These are phyloP conservation scores for Propithecus perrieri DNA, from an alignment of 2,797 vertebrate species.

Conservation along the genomic window DNA sequence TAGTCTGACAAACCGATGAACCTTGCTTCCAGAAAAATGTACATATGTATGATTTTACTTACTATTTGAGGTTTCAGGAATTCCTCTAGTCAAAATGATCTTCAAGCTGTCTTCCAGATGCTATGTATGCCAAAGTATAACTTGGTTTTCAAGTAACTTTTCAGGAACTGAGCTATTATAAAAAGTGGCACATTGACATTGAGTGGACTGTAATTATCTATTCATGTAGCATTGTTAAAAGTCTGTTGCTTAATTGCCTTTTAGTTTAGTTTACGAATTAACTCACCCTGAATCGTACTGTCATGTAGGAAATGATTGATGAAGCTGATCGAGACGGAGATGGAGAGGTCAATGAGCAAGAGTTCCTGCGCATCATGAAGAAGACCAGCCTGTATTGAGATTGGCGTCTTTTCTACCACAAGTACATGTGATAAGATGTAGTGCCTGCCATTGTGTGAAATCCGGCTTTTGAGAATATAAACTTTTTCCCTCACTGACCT, in stretches of 20 bases:
- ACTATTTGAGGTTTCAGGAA: background rate
- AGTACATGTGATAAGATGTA: background rate
- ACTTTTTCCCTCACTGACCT: background rate
- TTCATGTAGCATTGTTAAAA: background rate
- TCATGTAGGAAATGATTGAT: constrained; percentile 95
- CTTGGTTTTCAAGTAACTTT: background rate
- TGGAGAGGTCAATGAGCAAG: constrained; percentile 95
- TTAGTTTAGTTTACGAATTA: background rate
- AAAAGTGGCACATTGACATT: background rate
- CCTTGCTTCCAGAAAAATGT: background rate
- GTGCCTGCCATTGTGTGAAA: constrained; percentile 31
- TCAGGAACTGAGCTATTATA: background rate
- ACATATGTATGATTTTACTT: background rate
- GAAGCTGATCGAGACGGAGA: constrained; percentile 96
- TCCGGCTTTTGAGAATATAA: constrained; percentile 4
- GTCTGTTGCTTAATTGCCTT: background rate
- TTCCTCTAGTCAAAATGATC: background rate
- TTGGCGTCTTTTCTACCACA: background rate
- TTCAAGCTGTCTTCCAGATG: background rate
- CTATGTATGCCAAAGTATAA: background rate
- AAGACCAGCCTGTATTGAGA: constrained; percentile 95
- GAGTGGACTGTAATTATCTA: background rate
- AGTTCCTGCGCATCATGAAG: constrained; percentile 97
- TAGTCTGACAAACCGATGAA: background rate
- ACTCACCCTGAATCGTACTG: background rate